Base-by-base conservation (phyloP, 2,888 invertebrate genomes). In the Eupeodes luniger region DNA sequence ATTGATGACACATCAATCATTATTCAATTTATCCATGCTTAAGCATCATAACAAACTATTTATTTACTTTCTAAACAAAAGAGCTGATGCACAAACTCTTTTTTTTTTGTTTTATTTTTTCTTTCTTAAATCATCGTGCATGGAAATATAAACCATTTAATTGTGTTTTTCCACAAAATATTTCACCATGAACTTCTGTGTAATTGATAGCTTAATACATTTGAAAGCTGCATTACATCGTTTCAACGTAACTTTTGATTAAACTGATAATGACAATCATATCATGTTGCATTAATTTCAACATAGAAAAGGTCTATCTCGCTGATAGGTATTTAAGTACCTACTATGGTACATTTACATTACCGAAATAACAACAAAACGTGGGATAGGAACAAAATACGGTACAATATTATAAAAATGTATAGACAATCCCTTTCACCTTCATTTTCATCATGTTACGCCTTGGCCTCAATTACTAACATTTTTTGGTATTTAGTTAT, bases 391-490 rank as follows among this genome's bases (percentile, higher is more conserved):
- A 36, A 36, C 5, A 36, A 66, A 40, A 70, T 34, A 40, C 53
- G 9, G n/a, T 19, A 72, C 47, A 10, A 27, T 44, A 40, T 16
- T 34, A 69, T 10, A 40, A 40, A 40, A 40, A 40, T 9, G 9
- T 40, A 40, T 53, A 72, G 70, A 57, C 72, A 72, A 72, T 72
- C 57, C 72, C 72, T 72, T 72, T 72, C 59, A 59, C 59, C 72
- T 72, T 70, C 53, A 55, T 55, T 70, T 70, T 40, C 55, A 44
- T 40, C 55, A 44, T 59, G 19, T 34, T 47, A 72, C 34, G 72
- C 72, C 72, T 72, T 72, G 72, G 47, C 72, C 72, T 72, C 72
- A 72, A 59, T 72, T 59, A 47, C 19, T 9, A 7, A 6, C 10
- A 5, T 40, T 40, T 55, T 51, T 36, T 55, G 7, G 9, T 70